Evolutionary conservation across 2,797 vertebrate genomes (phyloP).

Genomic region (Tympanoctomys barrerae): DNA sequence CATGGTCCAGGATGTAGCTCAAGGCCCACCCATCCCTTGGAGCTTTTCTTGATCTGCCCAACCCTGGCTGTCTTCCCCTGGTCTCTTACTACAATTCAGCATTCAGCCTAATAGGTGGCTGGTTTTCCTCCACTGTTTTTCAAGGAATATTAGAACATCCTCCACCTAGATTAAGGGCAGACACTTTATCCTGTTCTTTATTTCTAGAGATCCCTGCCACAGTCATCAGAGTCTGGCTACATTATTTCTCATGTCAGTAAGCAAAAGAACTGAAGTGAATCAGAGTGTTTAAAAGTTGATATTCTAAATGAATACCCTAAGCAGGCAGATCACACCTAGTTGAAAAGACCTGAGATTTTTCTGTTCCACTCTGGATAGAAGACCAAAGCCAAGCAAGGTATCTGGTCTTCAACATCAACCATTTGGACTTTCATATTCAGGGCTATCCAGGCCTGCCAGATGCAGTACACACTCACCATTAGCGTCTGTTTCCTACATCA

Average conservation of each 20-base stretch:
- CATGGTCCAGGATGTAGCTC: background rate
- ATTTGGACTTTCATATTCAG: background rate
- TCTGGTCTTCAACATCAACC: background rate
- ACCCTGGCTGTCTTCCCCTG: background rate
- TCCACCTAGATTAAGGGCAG: background rate
- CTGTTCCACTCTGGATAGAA: background rate
- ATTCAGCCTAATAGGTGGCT: background rate
- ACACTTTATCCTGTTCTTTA: background rate
- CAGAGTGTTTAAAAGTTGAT: background rate
- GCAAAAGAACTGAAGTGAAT: background rate
- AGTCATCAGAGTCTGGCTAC: background rate
- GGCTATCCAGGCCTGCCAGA: background rate
- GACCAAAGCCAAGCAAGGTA: background rate
- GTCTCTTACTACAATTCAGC: background rate
- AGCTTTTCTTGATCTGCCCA: background rate
- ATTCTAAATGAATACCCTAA: background rate
- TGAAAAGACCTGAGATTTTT: background rate
- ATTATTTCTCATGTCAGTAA: background rate
- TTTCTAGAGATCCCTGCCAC: background rate
- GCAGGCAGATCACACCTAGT: background rate
- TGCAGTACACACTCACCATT: background rate
- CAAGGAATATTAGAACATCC: background rate
- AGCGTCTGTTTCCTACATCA: background rate
- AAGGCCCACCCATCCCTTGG: background rate
- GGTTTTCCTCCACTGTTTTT: background rate